Conservation (phyloP, 2,888 invertebrate species). For the Alentia gelatinosa region DNA sequence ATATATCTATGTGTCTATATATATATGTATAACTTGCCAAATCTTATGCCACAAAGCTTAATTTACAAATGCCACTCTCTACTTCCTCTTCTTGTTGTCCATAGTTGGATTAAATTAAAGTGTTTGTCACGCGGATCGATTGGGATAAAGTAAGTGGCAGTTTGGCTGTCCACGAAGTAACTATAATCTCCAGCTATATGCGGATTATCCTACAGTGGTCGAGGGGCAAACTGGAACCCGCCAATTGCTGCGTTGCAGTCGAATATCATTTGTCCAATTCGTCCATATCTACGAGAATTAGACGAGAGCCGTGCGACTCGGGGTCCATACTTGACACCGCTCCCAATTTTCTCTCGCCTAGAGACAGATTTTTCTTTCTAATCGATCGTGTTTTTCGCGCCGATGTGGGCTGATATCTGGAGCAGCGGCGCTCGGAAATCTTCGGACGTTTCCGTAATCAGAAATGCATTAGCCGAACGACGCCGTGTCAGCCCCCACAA, state of each 20-base stretch:
- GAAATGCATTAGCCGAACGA: conserved; percentile 28
- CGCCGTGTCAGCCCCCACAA: not conserved
- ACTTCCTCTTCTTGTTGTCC: too few relatives aligned
- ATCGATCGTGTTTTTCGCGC: not conserved
- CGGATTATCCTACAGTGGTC: too few relatives aligned
- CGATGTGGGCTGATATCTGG: not conserved
- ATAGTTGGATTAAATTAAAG: too few relatives aligned
- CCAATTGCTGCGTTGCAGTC: not conserved
- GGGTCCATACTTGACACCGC: not conserved
- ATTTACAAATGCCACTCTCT: too few relatives aligned
- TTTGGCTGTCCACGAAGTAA: too few relatives aligned
- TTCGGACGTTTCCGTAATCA: conserved; percentile 38
- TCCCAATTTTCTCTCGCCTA: not conserved
- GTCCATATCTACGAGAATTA: not conserved
- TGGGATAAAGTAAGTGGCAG: too few relatives aligned
- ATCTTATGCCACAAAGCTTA: too few relatives aligned
- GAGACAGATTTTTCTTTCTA: not conserved
- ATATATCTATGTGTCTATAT: too few relatives aligned
- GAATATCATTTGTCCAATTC: not conserved
- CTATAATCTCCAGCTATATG: too few relatives aligned
- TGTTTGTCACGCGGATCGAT: too few relatives aligned
- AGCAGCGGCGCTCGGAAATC: not conserved
- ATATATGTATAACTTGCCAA: too few relatives aligned
- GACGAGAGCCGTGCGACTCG: not conserved
- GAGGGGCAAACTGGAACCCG: too few relatives aligned